Evolutionary conservation across 2,888 invertebrate species (phyloP).

Genomic region (Adelphocoris suturalis): DNA sequence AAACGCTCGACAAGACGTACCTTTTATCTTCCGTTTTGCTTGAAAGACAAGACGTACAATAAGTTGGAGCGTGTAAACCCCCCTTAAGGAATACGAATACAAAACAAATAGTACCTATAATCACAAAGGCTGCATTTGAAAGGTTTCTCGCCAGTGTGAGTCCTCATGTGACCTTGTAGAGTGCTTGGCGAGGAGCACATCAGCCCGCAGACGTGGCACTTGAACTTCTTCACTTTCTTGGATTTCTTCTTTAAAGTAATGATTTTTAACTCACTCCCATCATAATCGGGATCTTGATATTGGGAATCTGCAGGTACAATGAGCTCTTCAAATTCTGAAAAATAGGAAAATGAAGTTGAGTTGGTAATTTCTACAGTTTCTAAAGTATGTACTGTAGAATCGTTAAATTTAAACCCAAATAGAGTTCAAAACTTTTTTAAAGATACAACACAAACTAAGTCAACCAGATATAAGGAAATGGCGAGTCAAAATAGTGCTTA

Average conservation of each 20-base stretch:
- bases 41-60: too few species aligned
- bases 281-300: background rate
- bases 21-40: too few species aligned
- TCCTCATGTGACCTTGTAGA: slow-evolving; percentile 53
- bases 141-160: slow-evolving; percentile 67
- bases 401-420: too few species aligned
- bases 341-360: background rate
- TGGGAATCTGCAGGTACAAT: background rate
- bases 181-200: slow-evolving; percentile 65
- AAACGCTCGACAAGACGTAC: too few species aligned
- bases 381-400: too few species aligned
- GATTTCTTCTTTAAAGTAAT: background rate
- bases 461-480: too few species aligned
- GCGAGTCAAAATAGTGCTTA: too few species aligned
- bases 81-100: too few species aligned
- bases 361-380: background rate
- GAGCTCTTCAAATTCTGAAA: background rate
- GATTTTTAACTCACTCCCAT: background rate
- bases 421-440: too few species aligned
- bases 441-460: too few species aligned
- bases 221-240: slow-evolving; percentile 46
- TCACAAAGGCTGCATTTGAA: slow-evolving; percentile 55
- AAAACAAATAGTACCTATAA: slow-evolving; percentile 26
- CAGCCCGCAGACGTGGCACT: slow-evolving; percentile 43
- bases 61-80: too few species aligned